phyloP scores from a whole-genome alignment of 2,113 vertebrate species.

The Calonectris borealis region DNA sequence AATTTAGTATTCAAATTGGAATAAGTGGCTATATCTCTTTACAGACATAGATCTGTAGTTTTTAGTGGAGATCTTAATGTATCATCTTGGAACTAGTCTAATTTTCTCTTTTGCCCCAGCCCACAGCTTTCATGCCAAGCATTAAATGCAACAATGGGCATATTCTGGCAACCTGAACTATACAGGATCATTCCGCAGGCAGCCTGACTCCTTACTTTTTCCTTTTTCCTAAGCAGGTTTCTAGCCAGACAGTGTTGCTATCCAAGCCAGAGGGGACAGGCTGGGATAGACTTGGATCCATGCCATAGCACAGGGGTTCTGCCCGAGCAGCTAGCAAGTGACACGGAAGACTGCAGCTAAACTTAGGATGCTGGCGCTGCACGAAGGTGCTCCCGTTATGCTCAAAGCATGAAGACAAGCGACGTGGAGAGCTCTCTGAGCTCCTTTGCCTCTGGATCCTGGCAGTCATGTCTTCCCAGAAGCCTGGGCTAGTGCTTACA shows the following conservation, averaged over 20 bases:
- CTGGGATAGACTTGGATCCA: not conserved
- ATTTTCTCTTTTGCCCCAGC: not conserved
- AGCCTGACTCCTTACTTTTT: not conserved
- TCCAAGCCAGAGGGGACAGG: not conserved
- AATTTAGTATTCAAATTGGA: not conserved
- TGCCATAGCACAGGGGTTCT: not conserved
- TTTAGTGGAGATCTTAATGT: not conserved
- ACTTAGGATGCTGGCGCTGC: not conserved
- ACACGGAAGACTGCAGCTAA: not conserved
- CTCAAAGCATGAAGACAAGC: not conserved
- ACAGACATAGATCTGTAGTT: not conserved
- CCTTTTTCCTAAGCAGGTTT: not conserved
- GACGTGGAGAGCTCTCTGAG: fast-evolving
- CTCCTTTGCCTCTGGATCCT: not conserved
- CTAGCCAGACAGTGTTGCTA: fast-evolving
- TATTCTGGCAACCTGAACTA: not conserved
- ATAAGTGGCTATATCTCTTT: not conserved
- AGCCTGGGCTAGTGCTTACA: not conserved
- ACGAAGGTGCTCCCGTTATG: not conserved
- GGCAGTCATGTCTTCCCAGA: not conserved
- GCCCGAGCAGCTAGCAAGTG: not conserved
- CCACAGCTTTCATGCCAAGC: not conserved
- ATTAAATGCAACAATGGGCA: not conserved
- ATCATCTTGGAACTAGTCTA: not conserved
- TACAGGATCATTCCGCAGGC: not conserved